A percentile compares a stretch with the other conserved stretches of the same genome.
Conservation (phyloP, 2,113 vertebrate genomes). For the Himantopus leucocephalus region DNA sequence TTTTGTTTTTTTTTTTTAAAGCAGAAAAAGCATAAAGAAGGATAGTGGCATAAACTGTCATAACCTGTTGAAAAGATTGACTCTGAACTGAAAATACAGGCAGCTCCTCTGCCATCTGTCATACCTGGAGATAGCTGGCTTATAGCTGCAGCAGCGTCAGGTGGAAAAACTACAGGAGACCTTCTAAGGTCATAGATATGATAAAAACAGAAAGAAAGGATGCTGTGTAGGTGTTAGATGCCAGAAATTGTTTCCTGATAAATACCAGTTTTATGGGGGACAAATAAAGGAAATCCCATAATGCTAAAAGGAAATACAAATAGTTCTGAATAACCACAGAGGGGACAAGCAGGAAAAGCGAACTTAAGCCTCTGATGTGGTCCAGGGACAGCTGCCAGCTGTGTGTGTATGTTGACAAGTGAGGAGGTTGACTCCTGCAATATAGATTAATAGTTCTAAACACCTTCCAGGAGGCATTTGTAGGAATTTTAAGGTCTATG, state of each 20-base stretch:
- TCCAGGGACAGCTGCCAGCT: background rate
- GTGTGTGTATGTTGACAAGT: background rate
- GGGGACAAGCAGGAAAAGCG: background rate
- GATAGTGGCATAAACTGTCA: background rate
- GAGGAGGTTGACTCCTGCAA: background rate
- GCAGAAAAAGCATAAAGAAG: background rate
- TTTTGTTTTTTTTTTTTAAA: no score
- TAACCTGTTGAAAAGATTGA: constrained; percentile 53
- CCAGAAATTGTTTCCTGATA: constrained; percentile 22
- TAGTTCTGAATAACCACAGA: background rate
- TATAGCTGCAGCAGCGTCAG: background rate
- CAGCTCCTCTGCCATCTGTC: constrained; percentile 70
- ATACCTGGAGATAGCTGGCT: constrained; percentile 59
- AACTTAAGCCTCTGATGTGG: background rate
- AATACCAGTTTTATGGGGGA: background rate
- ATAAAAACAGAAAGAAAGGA: constrained; percentile 25
- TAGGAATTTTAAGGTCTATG: background rate
- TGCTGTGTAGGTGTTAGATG: constrained; percentile 3
- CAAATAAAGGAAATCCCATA: background rate
- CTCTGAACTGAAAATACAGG: constrained; percentile 43
- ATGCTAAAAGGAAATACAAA: background rate
- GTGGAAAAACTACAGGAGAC: constrained; percentile 54
- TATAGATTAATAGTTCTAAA: background rate
- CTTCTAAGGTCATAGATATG: constrained; percentile 53
- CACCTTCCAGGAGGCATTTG: background rate